phyloP scores from a whole-genome alignment of 2,888 invertebrate species.

The Tromatobia lineatoria region DNA sequence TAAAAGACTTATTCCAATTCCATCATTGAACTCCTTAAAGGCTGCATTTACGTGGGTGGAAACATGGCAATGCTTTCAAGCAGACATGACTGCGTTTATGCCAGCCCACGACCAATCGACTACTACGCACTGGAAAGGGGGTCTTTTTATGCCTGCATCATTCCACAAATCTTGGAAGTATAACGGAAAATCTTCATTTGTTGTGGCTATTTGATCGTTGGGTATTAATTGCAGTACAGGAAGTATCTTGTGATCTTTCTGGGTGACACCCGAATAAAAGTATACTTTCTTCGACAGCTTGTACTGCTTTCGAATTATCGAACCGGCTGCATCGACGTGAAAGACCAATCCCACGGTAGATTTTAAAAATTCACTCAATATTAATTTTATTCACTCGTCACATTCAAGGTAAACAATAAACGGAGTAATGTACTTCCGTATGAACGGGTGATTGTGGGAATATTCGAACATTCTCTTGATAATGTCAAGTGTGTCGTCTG shows the following conservation, averaged over 20 bases:
- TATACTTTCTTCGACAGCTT: conserved; percentile 29
- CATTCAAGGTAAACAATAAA: conserved; percentile 50
- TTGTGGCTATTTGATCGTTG: conserved; percentile 28
- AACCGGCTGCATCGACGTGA: conserved; percentile 39
- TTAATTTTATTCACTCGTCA: conserved; percentile 38
- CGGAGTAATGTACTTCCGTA: conserved; percentile 17
- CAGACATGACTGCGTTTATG: conserved; percentile 38
- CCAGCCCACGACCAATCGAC: conserved; percentile 50
- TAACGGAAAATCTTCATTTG: conserved; percentile 12
- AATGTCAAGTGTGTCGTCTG: conserved; percentile 46
- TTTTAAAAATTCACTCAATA: conserved; percentile 38
- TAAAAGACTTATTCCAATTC: not conserved
- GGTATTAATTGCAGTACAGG: conserved; percentile 42
- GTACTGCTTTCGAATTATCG: conserved; percentile 44
- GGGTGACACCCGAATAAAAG: conserved; percentile 36
- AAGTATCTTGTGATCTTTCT: conserved; percentile 25
- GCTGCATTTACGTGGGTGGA: conserved; percentile 17
- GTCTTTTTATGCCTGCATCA: conserved; percentile 6
- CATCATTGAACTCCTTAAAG: conserved; percentile 35
- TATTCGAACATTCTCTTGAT: conserved; percentile 13
- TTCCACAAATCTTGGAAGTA: not conserved
- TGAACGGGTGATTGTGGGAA: conserved; percentile 33
- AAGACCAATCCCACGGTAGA: conserved; percentile 19
- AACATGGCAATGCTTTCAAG: conserved; percentile 41
- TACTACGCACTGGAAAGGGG: conserved; percentile 19